Conservation (phyloP, 2,113 vertebrate species). For the Pseudonaja textilis region DNA sequence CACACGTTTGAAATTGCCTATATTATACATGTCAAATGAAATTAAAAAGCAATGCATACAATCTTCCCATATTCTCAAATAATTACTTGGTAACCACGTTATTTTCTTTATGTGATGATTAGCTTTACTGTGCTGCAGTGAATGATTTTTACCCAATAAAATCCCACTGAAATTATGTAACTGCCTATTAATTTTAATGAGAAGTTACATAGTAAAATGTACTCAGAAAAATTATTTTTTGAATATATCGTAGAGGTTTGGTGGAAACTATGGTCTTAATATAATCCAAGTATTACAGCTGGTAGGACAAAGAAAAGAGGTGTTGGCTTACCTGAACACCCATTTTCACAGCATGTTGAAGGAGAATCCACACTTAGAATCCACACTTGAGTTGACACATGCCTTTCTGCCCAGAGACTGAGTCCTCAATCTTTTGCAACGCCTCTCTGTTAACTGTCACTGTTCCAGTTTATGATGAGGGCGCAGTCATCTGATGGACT, state of each 20-base stretch:
- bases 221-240: background rate
- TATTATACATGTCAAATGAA: background rate
- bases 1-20: background rate
- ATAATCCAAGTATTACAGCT: background rate
- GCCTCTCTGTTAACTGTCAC: too few relatives aligned
- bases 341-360: too few relatives aligned
- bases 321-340: too few relatives aligned
- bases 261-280: background rate
- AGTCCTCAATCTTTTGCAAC: too few relatives aligned
- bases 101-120: background rate
- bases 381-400: too few relatives aligned
- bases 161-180: constrained; percentile 32
- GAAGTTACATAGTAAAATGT: background rate
- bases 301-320: background rate
- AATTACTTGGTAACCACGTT: constrained; percentile 5
- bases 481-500: too few relatives aligned
- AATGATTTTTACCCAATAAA: constrained; percentile 25
- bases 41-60: constrained; percentile 12
- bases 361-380: too few relatives aligned
- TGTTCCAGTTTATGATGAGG: too few relatives aligned
- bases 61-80: background rate
- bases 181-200: constrained; percentile 15
- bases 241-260: background rate
- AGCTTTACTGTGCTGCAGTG: constrained; percentile 13
- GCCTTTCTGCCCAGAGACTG: too few relatives aligned